These are phyloP conservation scores for Drosophila cyrtoloma DNA, from an alignment of 2,888 invertebrate genomes.

Conservation along the genomic window DNA sequence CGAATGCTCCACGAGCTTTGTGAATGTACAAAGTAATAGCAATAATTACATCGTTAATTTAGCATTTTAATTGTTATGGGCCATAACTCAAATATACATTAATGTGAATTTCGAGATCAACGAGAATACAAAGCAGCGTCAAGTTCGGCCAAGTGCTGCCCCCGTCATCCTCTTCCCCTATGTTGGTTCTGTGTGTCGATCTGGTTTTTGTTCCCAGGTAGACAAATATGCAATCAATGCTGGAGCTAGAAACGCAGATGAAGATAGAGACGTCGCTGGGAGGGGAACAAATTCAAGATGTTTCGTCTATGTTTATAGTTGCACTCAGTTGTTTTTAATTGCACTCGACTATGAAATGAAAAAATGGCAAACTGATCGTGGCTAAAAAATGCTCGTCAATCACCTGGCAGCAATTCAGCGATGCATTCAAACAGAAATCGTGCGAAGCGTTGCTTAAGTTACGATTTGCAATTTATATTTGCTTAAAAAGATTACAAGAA, in stretches of 20 bases:
- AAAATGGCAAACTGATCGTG: slow-evolving; percentile 35
- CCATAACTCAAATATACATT: slow-evolving; percentile 52
- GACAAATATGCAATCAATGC: slow-evolving; percentile 5
- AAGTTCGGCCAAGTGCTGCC: slow-evolving; percentile 19
- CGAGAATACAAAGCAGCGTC: slow-evolving; percentile 29
- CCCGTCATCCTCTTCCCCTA: neutral
- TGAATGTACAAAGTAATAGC: slow-evolving; percentile 37
- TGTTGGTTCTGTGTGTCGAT: neutral
- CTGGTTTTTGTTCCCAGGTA: slow-evolving; percentile 29
- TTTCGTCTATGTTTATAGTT: slow-evolving; percentile 21
- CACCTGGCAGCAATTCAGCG: slow-evolving; percentile 13
- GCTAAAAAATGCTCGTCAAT: slow-evolving; percentile 41
- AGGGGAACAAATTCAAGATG: slow-evolving; percentile 14
- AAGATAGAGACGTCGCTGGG: neutral
- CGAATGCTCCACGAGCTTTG: slow-evolving; percentile 18
- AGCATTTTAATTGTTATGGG: slow-evolving; percentile 58
- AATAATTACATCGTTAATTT: slow-evolving; percentile 40
- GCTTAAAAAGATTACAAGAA: slow-evolving; percentile 9
- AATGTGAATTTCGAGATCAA: slow-evolving; percentile 50
- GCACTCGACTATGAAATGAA: slow-evolving; percentile 33
- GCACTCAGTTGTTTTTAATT: slow-evolving; percentile 34
- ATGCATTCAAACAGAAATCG: slow-evolving; percentile 18
- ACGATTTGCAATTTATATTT: slow-evolving; percentile 44
- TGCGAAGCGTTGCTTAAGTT: slow-evolving; percentile 40
- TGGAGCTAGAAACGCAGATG: neutral